These are phyloP conservation scores for Drosophila affinis DNA, from an alignment of 2,888 invertebrate species.

Conservation along the genomic window DNA sequence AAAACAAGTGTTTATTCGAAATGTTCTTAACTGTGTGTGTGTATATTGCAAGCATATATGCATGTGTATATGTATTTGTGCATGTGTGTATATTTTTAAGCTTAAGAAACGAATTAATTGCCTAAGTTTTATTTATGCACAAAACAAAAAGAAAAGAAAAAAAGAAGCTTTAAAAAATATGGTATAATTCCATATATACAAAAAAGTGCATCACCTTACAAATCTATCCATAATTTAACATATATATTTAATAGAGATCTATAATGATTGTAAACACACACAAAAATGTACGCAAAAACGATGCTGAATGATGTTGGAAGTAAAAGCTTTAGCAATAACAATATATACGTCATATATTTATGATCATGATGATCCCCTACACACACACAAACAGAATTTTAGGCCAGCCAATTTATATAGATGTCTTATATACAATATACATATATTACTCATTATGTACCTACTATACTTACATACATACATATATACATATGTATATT, in stretches of 20 bases:
- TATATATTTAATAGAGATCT: background rate
- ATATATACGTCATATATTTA: constrained; percentile 36
- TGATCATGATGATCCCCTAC: constrained; percentile 10
- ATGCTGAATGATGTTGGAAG: constrained; percentile 13
- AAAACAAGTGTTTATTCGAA: constrained; percentile 32
- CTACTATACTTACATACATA: constrained; percentile 4
- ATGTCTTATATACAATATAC: constrained; percentile 10
- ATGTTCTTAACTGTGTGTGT: constrained; percentile 39
- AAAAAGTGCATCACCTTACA: constrained; percentile 10
- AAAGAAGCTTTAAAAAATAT: constrained; percentile 35
- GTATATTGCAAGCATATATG: constrained; percentile 47
- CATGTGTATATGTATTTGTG: constrained; percentile 26
- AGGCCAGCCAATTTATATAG: constrained; percentile 34
- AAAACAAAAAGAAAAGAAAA: constrained; percentile 4
- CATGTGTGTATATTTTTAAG: constrained; percentile 25
- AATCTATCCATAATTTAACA: background rate
- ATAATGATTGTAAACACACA: constrained; percentile 34
- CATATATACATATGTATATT: constrained; percentile 1
- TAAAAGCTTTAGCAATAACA: constrained; percentile 37
- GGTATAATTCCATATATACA: constrained; percentile 13
- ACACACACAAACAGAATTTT: constrained; percentile 2
- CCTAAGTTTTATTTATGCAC: constrained; percentile 20
- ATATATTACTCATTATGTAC: constrained; percentile 15
- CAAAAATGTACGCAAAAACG: constrained; percentile 17
- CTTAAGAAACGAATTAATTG: constrained; percentile 26